Percentiles rank a stretch among this genome's conserved stretches.
phyloP scores from a whole-genome alignment of 2,797 vertebrate species.

The Buceros bicornis region DNA sequence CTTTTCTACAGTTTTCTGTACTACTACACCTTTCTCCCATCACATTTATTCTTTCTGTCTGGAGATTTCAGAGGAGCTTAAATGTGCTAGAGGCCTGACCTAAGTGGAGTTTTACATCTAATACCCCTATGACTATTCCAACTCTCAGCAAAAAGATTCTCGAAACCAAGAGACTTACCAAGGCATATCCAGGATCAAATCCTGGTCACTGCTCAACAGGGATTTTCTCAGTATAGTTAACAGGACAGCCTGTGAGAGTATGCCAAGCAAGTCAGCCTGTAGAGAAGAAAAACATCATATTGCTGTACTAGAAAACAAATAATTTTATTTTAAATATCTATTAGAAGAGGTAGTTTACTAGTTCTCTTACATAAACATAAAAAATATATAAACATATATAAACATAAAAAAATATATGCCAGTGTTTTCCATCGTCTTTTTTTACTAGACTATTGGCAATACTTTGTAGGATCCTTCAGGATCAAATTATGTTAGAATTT shows the following conservation, averaged over 20 bases:
- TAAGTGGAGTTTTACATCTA: neutral
- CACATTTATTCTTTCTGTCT: neutral
- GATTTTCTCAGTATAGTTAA: neutral
- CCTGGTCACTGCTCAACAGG: neutral
- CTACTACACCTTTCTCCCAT: neutral
- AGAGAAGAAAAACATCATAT: neutral
- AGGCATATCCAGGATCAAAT: accelerated
- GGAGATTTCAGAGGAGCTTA: neutral
- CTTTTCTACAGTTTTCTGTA: neutral
- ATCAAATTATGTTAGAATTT: neutral
- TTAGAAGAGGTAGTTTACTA: neutral
- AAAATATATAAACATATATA: neutral
- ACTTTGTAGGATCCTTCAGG: neutral
- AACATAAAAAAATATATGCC: neutral
- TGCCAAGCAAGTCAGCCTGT: neutral
- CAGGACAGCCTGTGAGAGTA: neutral
- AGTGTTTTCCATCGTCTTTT: neutral
- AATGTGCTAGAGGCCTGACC: neutral
- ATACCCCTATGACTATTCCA: neutral
- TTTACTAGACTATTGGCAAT: neutral
- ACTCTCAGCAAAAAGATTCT: neutral
- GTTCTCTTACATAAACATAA: neutral
- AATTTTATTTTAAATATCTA: neutral
- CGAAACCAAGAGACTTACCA: neutral
- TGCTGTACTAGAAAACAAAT: neutral